Conservation (phyloP, 2,113 vertebrate genomes). For the Chrysochloris asiatica region DNA sequence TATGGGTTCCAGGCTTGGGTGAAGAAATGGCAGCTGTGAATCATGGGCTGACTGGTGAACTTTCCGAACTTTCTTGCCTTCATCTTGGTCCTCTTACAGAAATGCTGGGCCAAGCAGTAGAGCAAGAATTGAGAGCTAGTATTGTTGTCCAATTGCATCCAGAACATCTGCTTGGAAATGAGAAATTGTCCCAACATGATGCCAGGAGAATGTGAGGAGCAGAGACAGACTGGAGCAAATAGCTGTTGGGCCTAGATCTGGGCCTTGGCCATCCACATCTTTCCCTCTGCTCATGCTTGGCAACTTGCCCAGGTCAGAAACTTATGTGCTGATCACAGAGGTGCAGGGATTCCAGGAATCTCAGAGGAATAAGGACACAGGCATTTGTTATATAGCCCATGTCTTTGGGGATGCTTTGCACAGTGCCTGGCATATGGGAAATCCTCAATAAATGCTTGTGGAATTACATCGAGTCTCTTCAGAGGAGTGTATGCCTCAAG, state of each 20-base stretch:
- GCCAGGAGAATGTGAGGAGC: background rate
- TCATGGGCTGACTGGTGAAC: background rate
- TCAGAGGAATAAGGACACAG: background rate
- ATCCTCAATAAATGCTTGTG: constrained; percentile 48
- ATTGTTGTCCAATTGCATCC: background rate
- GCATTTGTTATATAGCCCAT: background rate
- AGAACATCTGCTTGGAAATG: background rate
- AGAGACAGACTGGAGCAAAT: background rate
- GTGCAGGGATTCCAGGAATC: background rate
- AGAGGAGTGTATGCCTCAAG: background rate
- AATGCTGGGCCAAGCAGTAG: background rate
- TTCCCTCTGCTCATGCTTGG: background rate
- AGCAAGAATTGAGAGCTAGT: background rate
- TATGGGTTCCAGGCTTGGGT: background rate
- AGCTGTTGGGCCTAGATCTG: background rate
- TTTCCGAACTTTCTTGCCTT: background rate
- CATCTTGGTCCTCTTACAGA: background rate
- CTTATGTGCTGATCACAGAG: fast-evolving
- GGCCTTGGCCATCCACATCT: background rate
- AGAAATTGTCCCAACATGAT: background rate
- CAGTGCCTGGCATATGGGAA: background rate
- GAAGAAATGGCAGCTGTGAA: background rate
- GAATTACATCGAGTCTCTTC: too few relatives aligned
- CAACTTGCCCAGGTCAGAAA: background rate
- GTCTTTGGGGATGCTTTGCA: background rate